A percentile compares a stretch with the other conserved stretches of the same genome.
These are phyloP conservation scores for Brachionus calyciflorus DNA, from an alignment of 1,140 invertebrate genomes.

Conservation along the genomic window DNA sequence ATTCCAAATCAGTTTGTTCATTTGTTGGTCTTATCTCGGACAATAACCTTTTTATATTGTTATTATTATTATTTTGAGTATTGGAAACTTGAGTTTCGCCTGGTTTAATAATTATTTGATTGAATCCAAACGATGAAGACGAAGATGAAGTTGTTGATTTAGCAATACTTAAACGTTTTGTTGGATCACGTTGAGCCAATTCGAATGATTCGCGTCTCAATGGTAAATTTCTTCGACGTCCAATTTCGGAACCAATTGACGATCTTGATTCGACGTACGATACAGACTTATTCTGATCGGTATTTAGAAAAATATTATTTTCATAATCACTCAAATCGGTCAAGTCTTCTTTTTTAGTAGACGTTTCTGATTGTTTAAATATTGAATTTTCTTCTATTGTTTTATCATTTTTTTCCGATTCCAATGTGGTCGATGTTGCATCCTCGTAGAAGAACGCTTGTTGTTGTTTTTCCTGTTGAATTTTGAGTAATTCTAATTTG, in stretches of 20 bases:
- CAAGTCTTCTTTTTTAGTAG: constrained; percentile 8
- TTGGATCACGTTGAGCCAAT: constrained; percentile 9
- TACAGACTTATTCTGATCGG: neutral
- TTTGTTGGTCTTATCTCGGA: neutral
- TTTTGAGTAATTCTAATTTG: neutral
- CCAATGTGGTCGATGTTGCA: neutral
- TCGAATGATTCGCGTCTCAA: constrained; percentile 38
- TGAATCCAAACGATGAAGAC: neutral
- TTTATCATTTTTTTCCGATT: constrained; percentile 21
- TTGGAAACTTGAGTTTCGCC: neutral
- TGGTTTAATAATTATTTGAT: constrained; percentile 26
- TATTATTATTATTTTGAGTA: too few relatives aligned
- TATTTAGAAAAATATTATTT: neutral
- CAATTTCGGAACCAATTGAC: neutral
- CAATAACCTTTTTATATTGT: constrained; percentile 12
- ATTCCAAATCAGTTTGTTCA: neutral
- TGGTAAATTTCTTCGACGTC: neutral
- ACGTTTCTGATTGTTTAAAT: neutral
- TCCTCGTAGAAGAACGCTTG: constrained; percentile 14
- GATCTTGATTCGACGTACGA: neutral
- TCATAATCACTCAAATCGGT: constrained; percentile 38
- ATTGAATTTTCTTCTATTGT: constrained; percentile 5
- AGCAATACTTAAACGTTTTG: neutral
- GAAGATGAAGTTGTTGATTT: neutral
- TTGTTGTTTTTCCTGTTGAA: neutral